A percentile compares a stretch with the other conserved stretches of the same genome.
These are phyloP conservation scores for Glossophaga mutica DNA, from an alignment of 2,797 vertebrate genomes.

Conservation along the genomic window DNA sequence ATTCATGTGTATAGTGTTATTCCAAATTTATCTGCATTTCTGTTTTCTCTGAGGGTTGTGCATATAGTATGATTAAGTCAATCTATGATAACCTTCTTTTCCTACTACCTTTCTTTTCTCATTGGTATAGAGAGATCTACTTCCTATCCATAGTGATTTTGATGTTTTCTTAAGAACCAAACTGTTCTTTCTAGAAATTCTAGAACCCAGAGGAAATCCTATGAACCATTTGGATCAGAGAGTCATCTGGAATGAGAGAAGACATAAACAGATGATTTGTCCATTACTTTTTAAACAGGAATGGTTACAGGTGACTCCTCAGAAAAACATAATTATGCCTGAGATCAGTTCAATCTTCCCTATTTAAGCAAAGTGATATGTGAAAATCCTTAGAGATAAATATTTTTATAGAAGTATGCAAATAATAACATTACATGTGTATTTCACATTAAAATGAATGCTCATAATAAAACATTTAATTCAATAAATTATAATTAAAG, in stretches of 20 bases:
- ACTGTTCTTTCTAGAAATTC: neutral
- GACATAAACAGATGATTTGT: neutral
- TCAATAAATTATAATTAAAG: neutral
- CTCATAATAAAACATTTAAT: neutral
- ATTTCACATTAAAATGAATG: constrained; percentile 29
- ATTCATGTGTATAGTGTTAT: neutral
- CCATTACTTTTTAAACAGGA: neutral
- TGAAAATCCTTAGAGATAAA: neutral
- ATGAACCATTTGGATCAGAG: neutral
- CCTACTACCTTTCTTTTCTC: neutral
- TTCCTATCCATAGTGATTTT: neutral
- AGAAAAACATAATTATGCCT: neutral
- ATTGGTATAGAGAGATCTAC: neutral
- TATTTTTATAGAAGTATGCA: neutral
- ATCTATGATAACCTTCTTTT: neutral
- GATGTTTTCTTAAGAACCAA: neutral
- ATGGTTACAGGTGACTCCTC: neutral
- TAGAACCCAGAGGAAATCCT: neutral
- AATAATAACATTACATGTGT: neutral
- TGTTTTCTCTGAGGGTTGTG: neutral
- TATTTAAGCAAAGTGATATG: neutral
- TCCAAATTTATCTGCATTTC: neutral
- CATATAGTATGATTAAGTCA: neutral
- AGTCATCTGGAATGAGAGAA: neutral
- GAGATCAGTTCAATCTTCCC: neutral